Evolutionary conservation across 2,888 invertebrate species (phyloP).

Genomic region (Drosophila anomelani): DNA sequence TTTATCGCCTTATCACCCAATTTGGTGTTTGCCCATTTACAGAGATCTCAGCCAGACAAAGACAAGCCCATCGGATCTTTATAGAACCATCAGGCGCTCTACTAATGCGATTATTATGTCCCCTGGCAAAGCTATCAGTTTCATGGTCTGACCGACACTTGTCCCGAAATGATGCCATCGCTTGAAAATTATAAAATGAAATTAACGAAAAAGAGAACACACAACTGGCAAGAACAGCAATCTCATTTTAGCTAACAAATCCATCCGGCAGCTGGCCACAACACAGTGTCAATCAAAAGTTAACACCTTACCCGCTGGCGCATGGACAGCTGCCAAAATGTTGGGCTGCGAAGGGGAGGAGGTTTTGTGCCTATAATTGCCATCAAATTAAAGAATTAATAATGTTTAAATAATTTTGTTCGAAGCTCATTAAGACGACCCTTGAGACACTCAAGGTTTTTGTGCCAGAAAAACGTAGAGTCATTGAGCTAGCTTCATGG

Average conservation of each 20-base stretch:
- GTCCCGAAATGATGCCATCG: conserved; percentile 41
- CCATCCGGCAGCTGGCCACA: conserved; percentile 69
- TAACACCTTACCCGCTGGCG: background rate
- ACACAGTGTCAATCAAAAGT: conserved; percentile 67
- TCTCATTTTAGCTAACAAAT: conserved; percentile 34
- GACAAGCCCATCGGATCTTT: background rate
- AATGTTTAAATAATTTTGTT: conserved; percentile 18
- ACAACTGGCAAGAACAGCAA: conserved; percentile 28
- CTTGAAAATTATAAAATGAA: conserved; percentile 28
- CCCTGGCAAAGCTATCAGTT: conserved; percentile 23
- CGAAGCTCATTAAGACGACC: conserved; percentile 28
- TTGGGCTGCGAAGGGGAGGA: conserved; percentile 1
- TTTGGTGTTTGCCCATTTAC: background rate
- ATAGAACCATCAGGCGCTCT: conserved; percentile 5
- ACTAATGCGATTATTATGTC: background rate
- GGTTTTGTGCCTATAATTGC: conserved; percentile 13
- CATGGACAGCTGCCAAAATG: conserved; percentile 39
- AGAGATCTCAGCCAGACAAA: background rate
- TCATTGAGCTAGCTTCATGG: conserved; percentile 5
- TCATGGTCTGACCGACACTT: conserved; percentile 24
- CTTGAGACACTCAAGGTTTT: conserved; percentile 10
- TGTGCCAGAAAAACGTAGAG: background rate
- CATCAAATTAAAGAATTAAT: conserved; percentile 50
- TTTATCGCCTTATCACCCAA: background rate
- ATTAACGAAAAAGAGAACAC: conserved; percentile 21